These are phyloP conservation scores for Heliocidaris tuberculata DNA, from an alignment of 35 echinoderm and acorn worm species.

Conservation along the genomic window DNA sequence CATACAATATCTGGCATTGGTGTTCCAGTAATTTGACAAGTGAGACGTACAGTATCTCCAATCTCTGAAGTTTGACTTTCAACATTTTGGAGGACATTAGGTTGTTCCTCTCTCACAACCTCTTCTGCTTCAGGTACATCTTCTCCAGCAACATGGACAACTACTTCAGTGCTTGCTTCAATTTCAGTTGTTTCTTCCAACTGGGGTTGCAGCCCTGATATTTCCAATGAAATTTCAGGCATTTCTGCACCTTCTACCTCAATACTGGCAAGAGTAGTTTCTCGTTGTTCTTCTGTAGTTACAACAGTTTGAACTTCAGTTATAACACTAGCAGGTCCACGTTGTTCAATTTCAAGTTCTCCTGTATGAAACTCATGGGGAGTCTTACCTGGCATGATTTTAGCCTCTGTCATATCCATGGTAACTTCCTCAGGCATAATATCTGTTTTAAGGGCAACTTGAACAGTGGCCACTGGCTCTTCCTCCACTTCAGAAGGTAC, in stretches of 20 bases:
- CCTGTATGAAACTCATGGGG: not conserved
- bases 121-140: conserved; percentile 41
- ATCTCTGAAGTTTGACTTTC: conserved; percentile 53
- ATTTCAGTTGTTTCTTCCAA: not conserved
- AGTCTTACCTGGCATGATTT: not conserved
- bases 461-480: conserved; percentile 23
- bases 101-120: conserved; percentile 31
- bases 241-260: not conserved
- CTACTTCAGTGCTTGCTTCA: not conserved
- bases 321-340: not conserved
- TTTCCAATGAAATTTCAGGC: conserved; percentile 36
- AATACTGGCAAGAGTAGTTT: conserved; percentile 30
- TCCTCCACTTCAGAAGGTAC: conserved; percentile 19
- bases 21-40: conserved; percentile 78
- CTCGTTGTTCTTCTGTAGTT: not conserved
- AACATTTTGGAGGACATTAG: conserved; percentile 61
- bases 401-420: conserved; percentile 31
- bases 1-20: conserved; percentile 93
- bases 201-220: not conserved
- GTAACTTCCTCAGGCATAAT: conserved; percentile 42
- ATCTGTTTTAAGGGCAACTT: conserved; percentile 57
- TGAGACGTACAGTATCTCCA: conserved; percentile 59
- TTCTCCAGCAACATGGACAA: not conserved
- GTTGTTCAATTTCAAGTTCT: conserved; percentile 23
- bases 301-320: conserved; percentile 21